Evolutionary conservation across 30 jellyfish, hydroid and myxozoan species (phyloP), one percentile per base, ranked within the genome.

Genomic region (Aurelia sp.): DNA sequence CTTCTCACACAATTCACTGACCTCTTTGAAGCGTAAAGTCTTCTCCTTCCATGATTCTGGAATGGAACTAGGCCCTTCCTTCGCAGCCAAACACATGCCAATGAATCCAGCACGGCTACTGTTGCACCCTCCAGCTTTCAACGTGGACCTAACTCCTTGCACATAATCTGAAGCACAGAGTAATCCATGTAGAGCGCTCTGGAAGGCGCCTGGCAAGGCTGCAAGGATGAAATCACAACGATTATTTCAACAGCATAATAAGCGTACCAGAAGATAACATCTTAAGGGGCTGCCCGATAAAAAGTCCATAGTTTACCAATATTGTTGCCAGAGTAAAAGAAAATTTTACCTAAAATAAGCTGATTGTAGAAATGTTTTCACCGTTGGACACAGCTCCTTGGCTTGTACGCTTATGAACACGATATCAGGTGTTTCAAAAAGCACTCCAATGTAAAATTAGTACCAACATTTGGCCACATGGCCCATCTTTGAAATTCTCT

Each of bases 121-220:
- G 47, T 82, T 82, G 78, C 92, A 60, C 67, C 92, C 92, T 50
- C 92, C 92, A 70, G 85, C 92, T 20, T 60, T 57, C 77, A 82
- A 70, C 15, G 92, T 70, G 30, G 55, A 8, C 21, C 92, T 27
- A 11, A 82, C 85, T 18, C 92, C 85, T 33, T 82, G 72, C 64
- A 69, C 85, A 58, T 35, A 82, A 47, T 67, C 66, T 1, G 63
- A 24, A 5, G 80, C 74, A 17, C 19, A 24, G 76, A 82, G 87
- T 57, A 82, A 16, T 16, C 85, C 84, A 58, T 82, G 92, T 15
- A 82, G 76, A 51, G 92, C 76, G 40, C 92, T 63, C 78, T 67
- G 85, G 61, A 82, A 67, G 65, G 76, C 78, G 55, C 85, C 92
- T 15, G 92, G 92, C 67, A 67, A 63, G 55, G 76, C 92, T 82